Evolutionary conservation across 2,888 invertebrate species (phyloP).

Genomic region (Tillus elongatus): DNA sequence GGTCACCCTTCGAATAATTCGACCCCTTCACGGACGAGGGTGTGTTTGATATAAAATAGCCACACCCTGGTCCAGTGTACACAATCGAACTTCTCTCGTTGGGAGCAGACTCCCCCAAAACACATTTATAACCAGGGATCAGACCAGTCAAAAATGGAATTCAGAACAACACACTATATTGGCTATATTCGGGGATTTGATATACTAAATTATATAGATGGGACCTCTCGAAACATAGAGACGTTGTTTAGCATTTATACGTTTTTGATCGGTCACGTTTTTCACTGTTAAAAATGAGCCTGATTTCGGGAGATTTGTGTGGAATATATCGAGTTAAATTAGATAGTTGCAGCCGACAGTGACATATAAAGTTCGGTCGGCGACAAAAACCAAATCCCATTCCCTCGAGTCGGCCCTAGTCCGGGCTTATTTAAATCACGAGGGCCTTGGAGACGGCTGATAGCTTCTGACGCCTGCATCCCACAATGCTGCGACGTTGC

Average conservation of each 20-base stretch:
- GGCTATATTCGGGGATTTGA: no score
- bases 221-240: no score
- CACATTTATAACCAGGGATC: constrained; percentile 40
- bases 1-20: no score
- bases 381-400: constrained; percentile 42
- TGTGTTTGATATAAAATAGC: constrained; percentile 34
- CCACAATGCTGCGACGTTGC: no score
- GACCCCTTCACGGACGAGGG: no score
- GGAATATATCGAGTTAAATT: constrained; percentile 37
- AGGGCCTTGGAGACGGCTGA: constrained; percentile 40
- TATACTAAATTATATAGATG: no score
- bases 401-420: constrained; percentile 37
- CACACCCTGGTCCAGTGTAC: constrained; percentile 36
- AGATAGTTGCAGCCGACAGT: constrained; percentile 38
- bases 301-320: constrained; percentile 31
- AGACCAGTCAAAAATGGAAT: constrained; percentile 42
- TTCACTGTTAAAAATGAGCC: constrained; percentile 23
- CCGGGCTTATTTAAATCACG: constrained; percentile 43
- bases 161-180: constrained; percentile 34
- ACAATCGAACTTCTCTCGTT: constrained; percentile 27
- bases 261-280: no score
- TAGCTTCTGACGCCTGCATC: constrained; percentile 42
- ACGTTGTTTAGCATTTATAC: no score
- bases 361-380: constrained; percentile 39
- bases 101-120: constrained; percentile 32